Evolutionary conservation across 1,140 invertebrate species (phyloP).

Genomic region (Bicyclus anynana): DNA sequence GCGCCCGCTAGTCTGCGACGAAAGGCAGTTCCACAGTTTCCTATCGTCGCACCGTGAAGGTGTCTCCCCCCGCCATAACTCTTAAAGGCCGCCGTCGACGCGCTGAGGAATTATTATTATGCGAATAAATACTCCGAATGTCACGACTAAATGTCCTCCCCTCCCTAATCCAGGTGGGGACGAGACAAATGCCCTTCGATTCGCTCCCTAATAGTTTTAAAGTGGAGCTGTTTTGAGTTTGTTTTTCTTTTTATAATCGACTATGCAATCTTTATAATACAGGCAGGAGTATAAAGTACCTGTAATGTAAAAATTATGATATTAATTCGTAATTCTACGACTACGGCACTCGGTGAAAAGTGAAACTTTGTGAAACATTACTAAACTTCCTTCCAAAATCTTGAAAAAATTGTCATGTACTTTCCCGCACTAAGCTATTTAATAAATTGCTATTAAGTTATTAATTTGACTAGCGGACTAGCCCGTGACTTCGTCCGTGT

Average conservation of each 20-base stretch:
- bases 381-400: too few species aligned
- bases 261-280: background rate
- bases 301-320: too few species aligned
- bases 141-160: conserved; percentile 76
- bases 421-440: too few species aligned
- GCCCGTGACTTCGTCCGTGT: too few species aligned
- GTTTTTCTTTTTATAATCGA: background rate
- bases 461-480: too few species aligned
- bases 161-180: conserved; percentile 43
- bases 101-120: conserved; percentile 79
- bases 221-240: conserved; percentile 14
- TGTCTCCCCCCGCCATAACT: conserved; percentile 73
- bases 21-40: conserved; percentile 8
- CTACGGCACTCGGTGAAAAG: too few species aligned
- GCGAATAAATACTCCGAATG: conserved; percentile 80
- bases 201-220: conserved; percentile 45
- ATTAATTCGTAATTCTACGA: too few species aligned
- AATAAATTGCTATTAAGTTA: too few species aligned
- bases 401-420: too few species aligned
- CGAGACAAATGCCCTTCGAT: conserved; percentile 55
- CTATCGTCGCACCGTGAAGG: conserved; percentile 50
- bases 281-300: too few species aligned
- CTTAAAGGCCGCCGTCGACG: conserved; percentile 69
- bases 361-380: too few species aligned
- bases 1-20: too few species aligned